phyloP scores from a whole-genome alignment of 2,113 vertebrate species.

The Phylloscopus whistleri region DNA sequence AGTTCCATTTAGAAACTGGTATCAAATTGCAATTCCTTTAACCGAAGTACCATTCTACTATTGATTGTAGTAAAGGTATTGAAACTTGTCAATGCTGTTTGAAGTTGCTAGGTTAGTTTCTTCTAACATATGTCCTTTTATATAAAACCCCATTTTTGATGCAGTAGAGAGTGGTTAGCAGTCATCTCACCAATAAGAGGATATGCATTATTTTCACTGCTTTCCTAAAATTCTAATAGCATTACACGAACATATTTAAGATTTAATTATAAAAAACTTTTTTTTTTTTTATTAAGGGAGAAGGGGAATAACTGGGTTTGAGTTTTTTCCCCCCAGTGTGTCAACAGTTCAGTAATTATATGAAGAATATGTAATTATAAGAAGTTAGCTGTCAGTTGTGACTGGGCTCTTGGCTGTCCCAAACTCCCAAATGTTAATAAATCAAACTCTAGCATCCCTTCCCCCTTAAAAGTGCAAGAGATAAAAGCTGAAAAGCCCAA shows the following conservation, averaged over 20 bases:
- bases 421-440: not conserved
- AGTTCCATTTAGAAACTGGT: not conserved
- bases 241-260: not conserved
- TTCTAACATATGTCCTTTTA: not conserved
- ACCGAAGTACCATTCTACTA: not conserved
- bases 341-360: not conserved
- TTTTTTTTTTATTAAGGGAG: not conserved
- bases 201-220: not conserved
- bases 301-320: not conserved
- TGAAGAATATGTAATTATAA: not conserved
- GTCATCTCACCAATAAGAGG: not conserved
- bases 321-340: not conserved
- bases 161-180: not conserved
- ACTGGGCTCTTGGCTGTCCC: not conserved
- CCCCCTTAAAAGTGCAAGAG: not conserved
- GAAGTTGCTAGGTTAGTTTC: not conserved
- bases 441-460: not conserved
- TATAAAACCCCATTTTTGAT: not conserved
- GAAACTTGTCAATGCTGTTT: not conserved
- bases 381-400: not conserved
- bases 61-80: not conserved
- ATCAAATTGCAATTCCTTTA: not conserved
- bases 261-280: not conserved
- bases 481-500: not conserved
- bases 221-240: not conserved